These are phyloP conservation scores for Holacanthella duospinosa DNA, from an alignment of 2,888 invertebrate species.

Conservation along the genomic window DNA sequence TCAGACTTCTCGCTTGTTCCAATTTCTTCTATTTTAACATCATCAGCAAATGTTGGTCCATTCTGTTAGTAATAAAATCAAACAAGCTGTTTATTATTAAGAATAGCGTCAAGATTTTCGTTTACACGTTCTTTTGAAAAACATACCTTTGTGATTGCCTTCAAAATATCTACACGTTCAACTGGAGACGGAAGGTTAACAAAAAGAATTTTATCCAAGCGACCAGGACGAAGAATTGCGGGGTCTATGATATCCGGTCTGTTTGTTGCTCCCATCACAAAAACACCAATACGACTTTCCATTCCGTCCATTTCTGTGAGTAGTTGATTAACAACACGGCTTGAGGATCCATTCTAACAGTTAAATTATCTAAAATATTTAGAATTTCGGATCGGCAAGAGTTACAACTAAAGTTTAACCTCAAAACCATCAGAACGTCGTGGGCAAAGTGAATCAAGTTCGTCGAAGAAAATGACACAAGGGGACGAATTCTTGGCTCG, in stretches of 20 bases:
- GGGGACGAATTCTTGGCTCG: conserved; percentile 89
- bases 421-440: conserved; percentile 66
- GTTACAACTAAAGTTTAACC: conserved; percentile 42
- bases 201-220: conserved; percentile 79
- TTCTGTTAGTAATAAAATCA: conserved; percentile 47
- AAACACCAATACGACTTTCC: conserved; percentile 81
- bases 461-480: conserved; percentile 98
- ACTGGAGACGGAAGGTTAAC: conserved; percentile 71
- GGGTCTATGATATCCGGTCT: conserved; percentile 94
- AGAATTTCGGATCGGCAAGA: not conserved
- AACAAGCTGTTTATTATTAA: not conserved
- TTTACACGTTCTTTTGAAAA: not conserved
- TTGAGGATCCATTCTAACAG: conserved; percentile 55
- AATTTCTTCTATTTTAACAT: conserved; percentile 63
- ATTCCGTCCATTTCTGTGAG: conserved; percentile 98
- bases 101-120: not conserved
- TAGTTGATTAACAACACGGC: conserved; percentile 88
- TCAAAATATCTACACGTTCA: conserved; percentile 78
- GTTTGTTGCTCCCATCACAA: conserved; percentile 91
- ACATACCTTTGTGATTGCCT: conserved; percentile 73
- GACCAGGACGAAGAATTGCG: conserved; percentile 80
- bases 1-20: conserved; percentile 57
- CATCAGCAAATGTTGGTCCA: conserved; percentile 61
- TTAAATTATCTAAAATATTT: not conserved
- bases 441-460: conserved; percentile 91